phyloP scores from a whole-genome alignment of 2,888 invertebrate genomes.

The Polylopha cassiicola region DNA sequence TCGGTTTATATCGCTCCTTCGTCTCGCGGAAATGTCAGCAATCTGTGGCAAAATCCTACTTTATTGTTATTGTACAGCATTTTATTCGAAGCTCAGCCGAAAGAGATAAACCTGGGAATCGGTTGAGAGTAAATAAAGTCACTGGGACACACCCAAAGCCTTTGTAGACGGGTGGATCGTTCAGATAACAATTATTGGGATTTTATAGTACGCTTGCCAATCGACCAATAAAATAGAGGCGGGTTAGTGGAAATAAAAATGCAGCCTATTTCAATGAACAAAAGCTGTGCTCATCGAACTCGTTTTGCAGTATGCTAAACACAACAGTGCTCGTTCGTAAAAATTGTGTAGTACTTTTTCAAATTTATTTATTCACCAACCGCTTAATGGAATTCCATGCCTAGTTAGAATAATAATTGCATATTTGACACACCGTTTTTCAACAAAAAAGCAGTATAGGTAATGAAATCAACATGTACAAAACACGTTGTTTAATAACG shows the following conservation, averaged over 20 bases:
- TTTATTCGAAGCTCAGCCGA: slow-evolving; percentile 57
- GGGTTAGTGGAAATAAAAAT: slow-evolving; percentile 27
- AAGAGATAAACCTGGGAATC: slow-evolving; percentile 63
- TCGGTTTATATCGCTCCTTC: slow-evolving; percentile 54
- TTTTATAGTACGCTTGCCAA: slow-evolving; percentile 46
- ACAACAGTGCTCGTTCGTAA: too few species aligned
- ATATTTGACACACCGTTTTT: too few species aligned
- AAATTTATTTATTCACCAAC: too few species aligned
- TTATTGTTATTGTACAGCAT: slow-evolving; percentile 71
- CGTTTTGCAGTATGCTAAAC: too few species aligned
- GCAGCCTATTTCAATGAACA: slow-evolving; percentile 19
- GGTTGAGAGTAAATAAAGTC: slow-evolving; percentile 64
- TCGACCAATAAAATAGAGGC: slow-evolving; percentile 37
- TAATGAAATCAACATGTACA: too few species aligned
- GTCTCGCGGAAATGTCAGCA: slow-evolving; percentile 68
- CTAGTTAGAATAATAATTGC: too few species aligned
- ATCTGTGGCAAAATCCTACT: slow-evolving; percentile 66
- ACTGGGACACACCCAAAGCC: slow-evolving; percentile 36
- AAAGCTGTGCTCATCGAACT: slow-evolving; percentile 2
- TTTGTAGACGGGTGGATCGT: slow-evolving; percentile 47
- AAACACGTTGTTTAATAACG: too few species aligned
- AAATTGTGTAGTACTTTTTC: too few species aligned
- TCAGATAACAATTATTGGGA: slow-evolving; percentile 64
- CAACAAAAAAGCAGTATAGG: too few species aligned
- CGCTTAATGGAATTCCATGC: too few species aligned